These are phyloP conservation scores for Brachystomella parvula DNA, from an alignment of 1,140 invertebrate genomes.

Conservation along the genomic window DNA sequence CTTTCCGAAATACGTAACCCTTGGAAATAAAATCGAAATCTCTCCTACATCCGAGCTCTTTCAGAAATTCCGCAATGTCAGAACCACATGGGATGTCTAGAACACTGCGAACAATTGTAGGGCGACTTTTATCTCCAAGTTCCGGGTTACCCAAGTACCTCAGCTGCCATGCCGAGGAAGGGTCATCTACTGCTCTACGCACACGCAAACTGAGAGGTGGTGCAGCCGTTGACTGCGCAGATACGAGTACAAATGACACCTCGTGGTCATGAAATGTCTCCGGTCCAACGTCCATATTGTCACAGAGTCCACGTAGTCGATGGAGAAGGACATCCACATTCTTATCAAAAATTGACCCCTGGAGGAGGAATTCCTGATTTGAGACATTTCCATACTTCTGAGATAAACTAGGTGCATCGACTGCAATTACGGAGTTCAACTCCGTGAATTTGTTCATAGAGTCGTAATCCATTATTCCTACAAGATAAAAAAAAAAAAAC, in stretches of 20 bases:
- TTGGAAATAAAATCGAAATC: slow-evolving; percentile 91
- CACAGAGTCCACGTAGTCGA: slow-evolving; percentile 80
- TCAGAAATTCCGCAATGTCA: slow-evolving; percentile 83
- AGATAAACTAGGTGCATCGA: background rate
- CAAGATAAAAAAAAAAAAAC: background rate
- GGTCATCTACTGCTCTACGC: slow-evolving; percentile 63
- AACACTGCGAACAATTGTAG: slow-evolving; percentile 79
- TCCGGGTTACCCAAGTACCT: slow-evolving; percentile 56
- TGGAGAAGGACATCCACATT: slow-evolving; percentile 86
- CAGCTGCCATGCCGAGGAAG: slow-evolving; percentile 75
- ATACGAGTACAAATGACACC: slow-evolving; percentile 25
- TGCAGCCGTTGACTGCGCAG: slow-evolving; percentile 22
- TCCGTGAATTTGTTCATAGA: background rate
- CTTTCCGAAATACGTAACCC: slow-evolving; percentile 93
- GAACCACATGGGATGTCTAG: slow-evolving; percentile 84
- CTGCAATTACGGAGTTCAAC: background rate
- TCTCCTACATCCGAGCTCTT: slow-evolving; percentile 77
- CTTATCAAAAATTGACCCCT: slow-evolving; percentile 85
- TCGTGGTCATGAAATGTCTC: slow-evolving; percentile 66
- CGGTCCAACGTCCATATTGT: slow-evolving; percentile 81
- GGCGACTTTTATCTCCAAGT: slow-evolving; percentile 64
- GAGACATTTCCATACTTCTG: slow-evolving; percentile 60
- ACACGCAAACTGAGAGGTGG: slow-evolving; percentile 63
- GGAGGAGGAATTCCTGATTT: slow-evolving; percentile 81
- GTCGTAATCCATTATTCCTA: background rate